Conservation (phyloP, 2,888 invertebrate species). For the Phytoseiulus persimilis region DNA sequence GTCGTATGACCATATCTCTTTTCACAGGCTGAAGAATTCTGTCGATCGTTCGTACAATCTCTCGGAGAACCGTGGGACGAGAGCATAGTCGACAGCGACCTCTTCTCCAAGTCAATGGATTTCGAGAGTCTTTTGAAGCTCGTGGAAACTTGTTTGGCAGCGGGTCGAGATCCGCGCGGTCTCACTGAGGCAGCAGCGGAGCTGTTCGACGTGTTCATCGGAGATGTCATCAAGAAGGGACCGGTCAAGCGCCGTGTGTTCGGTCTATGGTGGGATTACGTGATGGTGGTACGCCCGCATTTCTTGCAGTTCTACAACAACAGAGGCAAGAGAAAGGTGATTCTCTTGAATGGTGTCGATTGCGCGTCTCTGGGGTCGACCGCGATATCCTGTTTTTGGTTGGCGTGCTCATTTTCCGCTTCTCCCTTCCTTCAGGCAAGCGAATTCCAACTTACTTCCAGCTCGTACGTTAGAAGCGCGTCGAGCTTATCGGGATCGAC, state of each 20-base stretch:
- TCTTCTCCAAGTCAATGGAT: neutral
- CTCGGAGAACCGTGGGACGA: neutral
- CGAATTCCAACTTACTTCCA: slow-evolving; percentile 22
- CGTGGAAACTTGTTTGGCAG: slow-evolving; percentile 7
- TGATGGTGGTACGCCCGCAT: slow-evolving; percentile 6
- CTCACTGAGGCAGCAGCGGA: slow-evolving; percentile 20
- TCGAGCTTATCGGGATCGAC: neutral
- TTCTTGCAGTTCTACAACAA: slow-evolving; percentile 31
- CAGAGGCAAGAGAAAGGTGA: slow-evolving; percentile 14
- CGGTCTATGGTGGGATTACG: slow-evolving; percentile 20
- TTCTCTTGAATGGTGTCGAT: too few relatives aligned
- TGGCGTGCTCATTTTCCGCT: neutral
- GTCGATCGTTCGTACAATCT: slow-evolving; percentile 8
- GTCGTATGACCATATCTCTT: too few relatives aligned
- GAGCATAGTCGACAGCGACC: neutral
- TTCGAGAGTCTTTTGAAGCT: neutral
- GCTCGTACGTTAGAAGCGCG: neutral
- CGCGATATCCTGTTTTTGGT: too few relatives aligned
- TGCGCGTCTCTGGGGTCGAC: too few relatives aligned
- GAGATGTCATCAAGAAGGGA: slow-evolving; percentile 27
- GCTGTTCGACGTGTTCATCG: slow-evolving; percentile 25
- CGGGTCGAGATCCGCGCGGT: neutral
- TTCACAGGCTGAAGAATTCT: slow-evolving; percentile 7
- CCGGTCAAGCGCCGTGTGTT: slow-evolving; percentile 9
- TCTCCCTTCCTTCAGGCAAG: neutral